Evolutionary conservation across 2,797 vertebrate genomes (phyloP), one percentile per base, ranked within the genome.

Genomic region (Margarornis squamiger): DNA sequence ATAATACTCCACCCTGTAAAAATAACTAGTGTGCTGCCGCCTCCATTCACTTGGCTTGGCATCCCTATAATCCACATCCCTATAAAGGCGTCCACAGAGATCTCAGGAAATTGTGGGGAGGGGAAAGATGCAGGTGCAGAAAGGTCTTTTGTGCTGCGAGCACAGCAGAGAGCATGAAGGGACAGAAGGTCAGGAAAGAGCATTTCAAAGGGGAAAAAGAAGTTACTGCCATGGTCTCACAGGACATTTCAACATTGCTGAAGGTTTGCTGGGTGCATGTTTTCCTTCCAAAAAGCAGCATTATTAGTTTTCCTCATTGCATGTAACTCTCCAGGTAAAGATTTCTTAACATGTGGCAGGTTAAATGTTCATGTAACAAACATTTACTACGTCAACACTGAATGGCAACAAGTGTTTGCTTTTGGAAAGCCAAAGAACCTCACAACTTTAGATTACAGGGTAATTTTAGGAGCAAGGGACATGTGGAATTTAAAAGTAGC

Each of bases 51-150:
- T 71, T 73, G 87, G 86, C 93, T 89, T 36, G 80, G 52, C 92
- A 74, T 34, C 74, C 62, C 86, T 51, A 7, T 34, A 65, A 90
- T 63, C 86, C 97, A 97, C 96, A 92, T 87, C 65, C 92, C 82
- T 57, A 51, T 15, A 43, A 82, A 95, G 88, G 83, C 3, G 62
- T 80, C 86, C 80, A n/a, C 45, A 39, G 66, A 78, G 61, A 62
- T 6, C 91, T 89, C 94, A 95, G 88, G 94, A 93, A 95, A 96
- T 91, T 85, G 88, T 81, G 65, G 73, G 58, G 49, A 93, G 57
- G 70, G 89, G 57, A 90, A 95, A 92, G 54, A 79, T 8, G 80
- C 95, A 95, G 94, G 89, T 95, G 93, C 91, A 77, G 89, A 95
- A 86, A 91, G 75, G 26, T 36, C 54, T 90, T 95, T 34, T 23